Percentiles rank a stretch among this genome's conserved stretches.
phyloP scores from a whole-genome alignment of 2,797 vertebrate genomes.

The Dermochelys coriacea region DNA sequence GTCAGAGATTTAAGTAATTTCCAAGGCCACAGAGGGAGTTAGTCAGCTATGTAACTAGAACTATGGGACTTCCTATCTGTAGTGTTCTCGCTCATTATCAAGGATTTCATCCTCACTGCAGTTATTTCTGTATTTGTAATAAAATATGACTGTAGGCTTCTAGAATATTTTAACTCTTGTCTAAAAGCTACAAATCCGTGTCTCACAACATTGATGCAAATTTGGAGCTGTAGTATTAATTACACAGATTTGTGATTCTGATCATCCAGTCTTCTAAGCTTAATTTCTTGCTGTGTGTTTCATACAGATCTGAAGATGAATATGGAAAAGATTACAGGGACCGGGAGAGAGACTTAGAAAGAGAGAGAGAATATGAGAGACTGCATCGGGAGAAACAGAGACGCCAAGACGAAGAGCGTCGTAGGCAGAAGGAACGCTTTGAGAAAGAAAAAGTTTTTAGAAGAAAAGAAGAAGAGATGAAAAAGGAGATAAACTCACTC shows the following conservation, averaged over 20 bases:
- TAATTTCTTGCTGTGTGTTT: conserved; percentile 76
- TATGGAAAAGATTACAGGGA: conserved; percentile 89
- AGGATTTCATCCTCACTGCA: background rate
- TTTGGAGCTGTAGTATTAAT: conserved; percentile 15
- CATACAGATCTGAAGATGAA: conserved; percentile 89
- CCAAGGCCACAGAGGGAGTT: conserved; percentile 17
- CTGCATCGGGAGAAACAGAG: conserved; percentile 89
- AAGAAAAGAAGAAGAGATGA: conserved; percentile 92
- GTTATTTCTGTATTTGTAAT: background rate
- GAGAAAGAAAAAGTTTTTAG: conserved; percentile 91
- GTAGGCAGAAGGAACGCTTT: conserved; percentile 91
- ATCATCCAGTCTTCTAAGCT: conserved; percentile 62
- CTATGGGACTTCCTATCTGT: background rate
- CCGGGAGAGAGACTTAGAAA: conserved; percentile 90
- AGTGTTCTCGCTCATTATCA: conserved; percentile 7
- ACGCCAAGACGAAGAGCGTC: conserved; percentile 93
- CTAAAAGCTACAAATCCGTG: background rate
- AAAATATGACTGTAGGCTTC: background rate
- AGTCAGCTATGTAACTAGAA: background rate
- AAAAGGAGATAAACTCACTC: conserved; percentile 88
- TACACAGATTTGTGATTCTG: conserved; percentile 43
- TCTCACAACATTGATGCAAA: background rate
- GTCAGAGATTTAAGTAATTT: conserved; percentile 10
- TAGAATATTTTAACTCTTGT: background rate
- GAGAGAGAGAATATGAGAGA: conserved; percentile 89